Percentiles rank a stretch among this genome's conserved stretches.
Evolutionary conservation across 1,140 invertebrate species (phyloP).

Genomic region (Agrilus planipennis): DNA sequence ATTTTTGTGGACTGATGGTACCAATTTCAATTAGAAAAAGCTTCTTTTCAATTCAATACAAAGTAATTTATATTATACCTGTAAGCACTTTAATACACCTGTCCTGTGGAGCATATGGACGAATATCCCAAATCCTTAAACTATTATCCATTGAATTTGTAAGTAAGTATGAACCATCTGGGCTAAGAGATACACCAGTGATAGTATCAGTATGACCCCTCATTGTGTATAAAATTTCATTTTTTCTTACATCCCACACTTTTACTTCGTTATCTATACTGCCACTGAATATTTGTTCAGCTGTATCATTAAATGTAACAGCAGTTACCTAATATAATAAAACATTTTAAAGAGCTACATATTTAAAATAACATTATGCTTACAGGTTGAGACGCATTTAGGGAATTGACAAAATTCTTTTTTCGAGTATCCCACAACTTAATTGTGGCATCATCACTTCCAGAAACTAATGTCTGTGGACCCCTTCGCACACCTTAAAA

Average conservation of each 20-base stretch:
- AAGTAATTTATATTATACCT: constrained; percentile 9
- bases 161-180: constrained; percentile 88
- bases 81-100: constrained; percentile 85
- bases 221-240: constrained; percentile 74
- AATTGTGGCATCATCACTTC: constrained; percentile 90
- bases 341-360: background rate
- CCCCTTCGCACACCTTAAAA: constrained; percentile 64
- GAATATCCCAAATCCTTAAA: constrained; percentile 67
- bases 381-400: constrained; percentile 70
- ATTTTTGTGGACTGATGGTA: no score
- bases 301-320: constrained; percentile 91
- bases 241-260: constrained; percentile 94
- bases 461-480: constrained; percentile 80
- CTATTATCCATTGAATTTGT: constrained; percentile 98
- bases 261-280: constrained; percentile 98
- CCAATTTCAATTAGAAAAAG: background rate
- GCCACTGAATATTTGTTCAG: constrained; percentile 79
- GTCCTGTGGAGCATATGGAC: constrained; percentile 74
- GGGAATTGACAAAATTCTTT: constrained; percentile 58
- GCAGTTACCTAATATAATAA: constrained; percentile 54
- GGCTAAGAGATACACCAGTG: constrained; percentile 83
- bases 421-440: constrained; percentile 84
- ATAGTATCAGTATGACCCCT: constrained; percentile 87
- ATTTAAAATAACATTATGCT: background rate
- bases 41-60: background rate